Conservation (phyloP, 2,113 vertebrate genomes). For the Delphinus delphis region DNA sequence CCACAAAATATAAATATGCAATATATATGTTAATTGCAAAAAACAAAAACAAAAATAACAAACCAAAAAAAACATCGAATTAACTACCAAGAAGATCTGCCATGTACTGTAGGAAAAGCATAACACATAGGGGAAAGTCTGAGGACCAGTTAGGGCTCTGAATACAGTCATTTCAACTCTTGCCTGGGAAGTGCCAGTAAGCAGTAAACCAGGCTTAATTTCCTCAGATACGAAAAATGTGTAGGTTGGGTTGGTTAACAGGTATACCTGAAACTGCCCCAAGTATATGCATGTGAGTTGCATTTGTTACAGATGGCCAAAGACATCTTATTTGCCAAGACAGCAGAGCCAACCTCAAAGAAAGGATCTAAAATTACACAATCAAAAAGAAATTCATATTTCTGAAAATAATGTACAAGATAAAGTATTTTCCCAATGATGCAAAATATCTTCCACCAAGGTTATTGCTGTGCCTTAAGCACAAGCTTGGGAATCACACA, state of each 20-base stretch:
- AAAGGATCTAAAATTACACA: not conserved
- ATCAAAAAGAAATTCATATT: conserved; percentile 7
- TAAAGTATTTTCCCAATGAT: not conserved
- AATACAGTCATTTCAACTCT: not conserved
- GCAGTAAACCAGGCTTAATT: not conserved
- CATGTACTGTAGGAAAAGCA: not conserved
- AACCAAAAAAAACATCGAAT: not conserved
- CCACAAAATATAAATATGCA: not conserved
- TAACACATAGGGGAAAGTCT: not conserved
- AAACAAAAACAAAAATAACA: too few relatives aligned
- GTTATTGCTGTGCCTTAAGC: not conserved
- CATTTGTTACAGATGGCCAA: not conserved
- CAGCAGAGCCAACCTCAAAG: not conserved
- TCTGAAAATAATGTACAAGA: not conserved
- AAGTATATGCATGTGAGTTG: not conserved
- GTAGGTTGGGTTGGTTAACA: not conserved
- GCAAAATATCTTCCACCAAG: not conserved
- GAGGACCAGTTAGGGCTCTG: not conserved
- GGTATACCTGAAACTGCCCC: not conserved
- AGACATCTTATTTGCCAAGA: conserved; percentile 4
- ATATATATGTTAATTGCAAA: not conserved
- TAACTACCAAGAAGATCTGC: not conserved
- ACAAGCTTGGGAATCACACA: conserved; percentile 3
- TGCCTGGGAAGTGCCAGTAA: not conserved
- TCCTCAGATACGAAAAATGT: not conserved